Evolutionary conservation across 2,888 invertebrate genomes (phyloP).

Genomic region (Hypolimnas misippus): DNA sequence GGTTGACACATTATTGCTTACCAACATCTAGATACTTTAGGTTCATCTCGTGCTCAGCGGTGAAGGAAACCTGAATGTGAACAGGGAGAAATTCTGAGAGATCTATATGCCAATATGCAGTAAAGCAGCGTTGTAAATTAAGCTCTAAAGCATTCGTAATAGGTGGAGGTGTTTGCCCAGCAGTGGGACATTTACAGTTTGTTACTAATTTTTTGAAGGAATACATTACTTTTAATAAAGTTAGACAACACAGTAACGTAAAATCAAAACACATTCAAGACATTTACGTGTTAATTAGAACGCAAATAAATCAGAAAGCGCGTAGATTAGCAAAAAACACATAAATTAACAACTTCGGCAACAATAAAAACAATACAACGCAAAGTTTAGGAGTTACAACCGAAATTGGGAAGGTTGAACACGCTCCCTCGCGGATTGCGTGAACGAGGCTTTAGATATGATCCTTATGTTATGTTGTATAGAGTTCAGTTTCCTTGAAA

Average conservation of each 20-base stretch:
- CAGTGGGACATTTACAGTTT: too few species aligned
- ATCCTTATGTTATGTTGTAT: background rate
- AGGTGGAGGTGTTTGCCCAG: too few species aligned
- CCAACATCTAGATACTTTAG: too few species aligned
- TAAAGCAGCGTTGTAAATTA: too few species aligned
- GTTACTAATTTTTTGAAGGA: too few species aligned
- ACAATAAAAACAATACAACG: conserved; percentile 34
- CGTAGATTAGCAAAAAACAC: conserved; percentile 31
- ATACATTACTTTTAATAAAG: background rate
- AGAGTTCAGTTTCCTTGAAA: conserved; percentile 2
- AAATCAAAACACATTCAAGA: background rate
- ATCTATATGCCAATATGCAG: too few species aligned
- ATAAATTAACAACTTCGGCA: conserved; percentile 32
- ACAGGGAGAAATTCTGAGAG: too few species aligned
- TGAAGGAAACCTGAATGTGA: too few species aligned
- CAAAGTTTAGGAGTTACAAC: conserved; percentile 33
- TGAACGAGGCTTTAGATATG: background rate
- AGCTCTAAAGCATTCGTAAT: too few species aligned
- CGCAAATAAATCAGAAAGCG: conserved; percentile 27
- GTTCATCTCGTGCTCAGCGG: too few species aligned
- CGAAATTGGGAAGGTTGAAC: conserved; percentile 32
- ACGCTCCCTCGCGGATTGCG: conserved; percentile 22
- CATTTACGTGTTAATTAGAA: conserved; percentile 23
- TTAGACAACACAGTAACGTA: background rate
- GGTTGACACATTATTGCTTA: too few species aligned